A percentile compares a stretch with the other conserved stretches of the same genome.
phyloP scores from a whole-genome alignment of 2,797 vertebrate species.

The Schizopygopsis pylzovi region DNA sequence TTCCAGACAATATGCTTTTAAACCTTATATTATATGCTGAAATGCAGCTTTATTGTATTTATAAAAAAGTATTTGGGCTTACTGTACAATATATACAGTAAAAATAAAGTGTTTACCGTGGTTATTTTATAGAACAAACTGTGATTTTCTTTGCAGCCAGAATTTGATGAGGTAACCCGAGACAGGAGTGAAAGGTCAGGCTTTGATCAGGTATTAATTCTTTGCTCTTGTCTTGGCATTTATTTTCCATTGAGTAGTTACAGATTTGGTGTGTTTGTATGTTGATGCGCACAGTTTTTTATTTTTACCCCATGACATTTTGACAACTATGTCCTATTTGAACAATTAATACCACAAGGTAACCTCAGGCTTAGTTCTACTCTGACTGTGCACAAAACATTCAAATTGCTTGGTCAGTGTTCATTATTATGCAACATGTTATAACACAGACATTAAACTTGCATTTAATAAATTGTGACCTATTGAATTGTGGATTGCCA shows the following conservation, averaged over 20 bases:
- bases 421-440: not conserved
- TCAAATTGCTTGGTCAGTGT: not conserved
- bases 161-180: not conserved
- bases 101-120: not conserved
- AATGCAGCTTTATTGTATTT: not conserved
- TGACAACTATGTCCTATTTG: not conserved
- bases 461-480: not conserved
- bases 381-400: conserved; percentile 8
- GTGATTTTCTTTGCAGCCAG: not conserved
- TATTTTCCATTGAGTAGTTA: not conserved
- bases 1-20: not conserved
- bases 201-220: conserved; percentile 3
- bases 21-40: not conserved
- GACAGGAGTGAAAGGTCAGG: conserved; percentile 2
- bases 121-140: not conserved
- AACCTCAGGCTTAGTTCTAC: not conserved
- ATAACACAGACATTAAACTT: not conserved
- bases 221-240: conserved; percentile 17
- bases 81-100: not conserved
- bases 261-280: conserved; percentile 14
- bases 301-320: not conserved
- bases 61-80: not conserved
- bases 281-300: not conserved
- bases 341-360: not conserved
- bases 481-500: not conserved